Conservation (phyloP, 2,888 invertebrate genomes). For the Rhorus exstirpatorius region DNA sequence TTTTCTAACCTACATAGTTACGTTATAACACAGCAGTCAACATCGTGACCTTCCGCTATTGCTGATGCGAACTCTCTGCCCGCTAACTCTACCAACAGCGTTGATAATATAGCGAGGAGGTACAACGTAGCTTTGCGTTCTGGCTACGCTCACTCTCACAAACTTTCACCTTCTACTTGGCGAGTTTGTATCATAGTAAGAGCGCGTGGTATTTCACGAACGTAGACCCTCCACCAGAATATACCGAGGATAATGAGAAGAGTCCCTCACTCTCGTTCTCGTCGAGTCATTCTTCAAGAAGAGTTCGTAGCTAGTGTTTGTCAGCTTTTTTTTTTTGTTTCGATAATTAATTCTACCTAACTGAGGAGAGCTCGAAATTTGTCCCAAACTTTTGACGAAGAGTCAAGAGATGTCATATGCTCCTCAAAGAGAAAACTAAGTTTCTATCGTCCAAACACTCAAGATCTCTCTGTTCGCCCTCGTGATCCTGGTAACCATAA, state of each 20-base stretch:
- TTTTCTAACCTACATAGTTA: conserved; percentile 6
- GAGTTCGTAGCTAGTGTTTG: neutral
- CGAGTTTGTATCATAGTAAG: conserved; percentile 5
- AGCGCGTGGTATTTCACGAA: conserved; percentile 30
- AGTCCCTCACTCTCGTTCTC: conserved; percentile 21
- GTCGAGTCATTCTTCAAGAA: conserved; percentile 19
- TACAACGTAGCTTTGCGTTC: conserved; percentile 25
- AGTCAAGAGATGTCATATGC: neutral
- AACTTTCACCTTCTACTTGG: conserved; percentile 51
- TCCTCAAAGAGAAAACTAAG: neutral
- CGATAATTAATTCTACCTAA: neutral
- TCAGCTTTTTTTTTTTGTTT: neutral
- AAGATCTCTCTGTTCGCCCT: neutral
- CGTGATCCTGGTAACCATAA: neutral
- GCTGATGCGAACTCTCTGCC: conserved; percentile 8
- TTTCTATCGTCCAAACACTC: neutral
- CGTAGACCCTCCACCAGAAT: conserved; percentile 11
- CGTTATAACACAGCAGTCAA: neutral
- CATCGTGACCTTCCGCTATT: conserved; percentile 1
- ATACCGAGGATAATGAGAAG: neutral
- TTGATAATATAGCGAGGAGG: conserved; percentile 10
- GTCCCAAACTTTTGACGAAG: neutral
- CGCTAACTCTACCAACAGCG: conserved; percentile 27
- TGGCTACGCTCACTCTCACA: conserved; percentile 43
- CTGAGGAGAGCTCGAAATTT: neutral